Conservation (phyloP, 1,140 invertebrate species). For the Arion vulgaris region DNA sequence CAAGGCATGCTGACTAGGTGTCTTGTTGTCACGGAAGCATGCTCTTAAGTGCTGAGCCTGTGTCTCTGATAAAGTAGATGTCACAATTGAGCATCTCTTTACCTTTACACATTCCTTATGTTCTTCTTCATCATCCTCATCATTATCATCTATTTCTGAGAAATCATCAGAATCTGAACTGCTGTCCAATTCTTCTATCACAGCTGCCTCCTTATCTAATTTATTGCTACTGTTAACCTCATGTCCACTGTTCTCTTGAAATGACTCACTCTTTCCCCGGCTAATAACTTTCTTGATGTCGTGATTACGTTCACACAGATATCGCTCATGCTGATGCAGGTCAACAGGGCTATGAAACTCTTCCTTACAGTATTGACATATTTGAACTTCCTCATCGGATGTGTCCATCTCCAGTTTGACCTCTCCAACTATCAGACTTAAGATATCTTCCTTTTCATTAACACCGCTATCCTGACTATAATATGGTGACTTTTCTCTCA, state of each 20-base stretch:
- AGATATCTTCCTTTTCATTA: not conserved
- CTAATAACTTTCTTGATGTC: conserved; percentile 46
- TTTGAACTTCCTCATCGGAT: conserved; percentile 37
- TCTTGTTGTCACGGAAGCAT: conserved; percentile 90
- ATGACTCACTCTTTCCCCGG: not conserved
- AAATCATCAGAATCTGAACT: conserved; percentile 50
- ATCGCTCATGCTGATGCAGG: conserved; percentile 85
- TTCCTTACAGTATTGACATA: conserved; percentile 75
- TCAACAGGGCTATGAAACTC: conserved; percentile 74
- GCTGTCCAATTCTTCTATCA: conserved; percentile 45
- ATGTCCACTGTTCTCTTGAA: conserved; percentile 29
- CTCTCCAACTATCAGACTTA: conserved; percentile 51
- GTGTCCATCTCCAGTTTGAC: conserved; percentile 71
- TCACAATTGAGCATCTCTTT: not conserved
- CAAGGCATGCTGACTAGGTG: conserved; percentile 94
- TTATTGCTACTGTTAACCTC: conserved; percentile 49
- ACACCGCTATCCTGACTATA: not conserved
- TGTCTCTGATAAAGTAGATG: conserved; percentile 6
- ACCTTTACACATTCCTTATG: not conserved
- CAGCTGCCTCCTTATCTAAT: conserved; percentile 16
- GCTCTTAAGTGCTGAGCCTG: conserved; percentile 85
- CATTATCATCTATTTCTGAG: conserved; percentile 46
- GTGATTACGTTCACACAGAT: conserved; percentile 71
- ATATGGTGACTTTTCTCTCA: not conserved
- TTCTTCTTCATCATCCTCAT: conserved; percentile 8